Conservation (phyloP, 2,888 invertebrate genomes). For the Muschampia plurimacula region DNA sequence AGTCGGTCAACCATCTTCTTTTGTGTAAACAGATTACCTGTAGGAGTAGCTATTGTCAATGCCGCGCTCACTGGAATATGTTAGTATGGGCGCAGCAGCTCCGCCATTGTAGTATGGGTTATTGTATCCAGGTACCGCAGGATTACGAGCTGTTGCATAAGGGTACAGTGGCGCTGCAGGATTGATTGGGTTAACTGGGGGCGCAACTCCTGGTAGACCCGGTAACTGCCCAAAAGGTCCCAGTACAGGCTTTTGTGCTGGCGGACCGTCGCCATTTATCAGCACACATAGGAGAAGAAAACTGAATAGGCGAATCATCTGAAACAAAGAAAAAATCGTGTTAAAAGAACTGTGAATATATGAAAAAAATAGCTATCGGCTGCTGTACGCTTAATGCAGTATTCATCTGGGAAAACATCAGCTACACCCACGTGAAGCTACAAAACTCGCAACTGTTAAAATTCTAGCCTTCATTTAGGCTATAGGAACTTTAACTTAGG, state of each 20-base stretch:
- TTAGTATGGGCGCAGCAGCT: slow-evolving; percentile 79
- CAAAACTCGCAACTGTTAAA: no score
- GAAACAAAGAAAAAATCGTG: slow-evolving; percentile 40
- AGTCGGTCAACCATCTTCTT: no score
- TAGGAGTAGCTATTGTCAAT: slow-evolving; percentile 87
- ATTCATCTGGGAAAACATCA: no score
- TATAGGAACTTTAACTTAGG: no score
- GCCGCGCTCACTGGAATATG: slow-evolving; percentile 82
- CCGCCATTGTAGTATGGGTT: slow-evolving; percentile 65
- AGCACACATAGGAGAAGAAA: slow-evolving; percentile 43
- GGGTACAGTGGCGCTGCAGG: slow-evolving; percentile 45
- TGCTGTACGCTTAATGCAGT: no score
- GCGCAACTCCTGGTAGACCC: slow-evolving; percentile 10
- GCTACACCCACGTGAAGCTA: no score
- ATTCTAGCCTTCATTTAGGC: no score
- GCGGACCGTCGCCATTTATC: slow-evolving; percentile 28
- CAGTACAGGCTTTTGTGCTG: neutral
- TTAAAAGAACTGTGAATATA: neutral
- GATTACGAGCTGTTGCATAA: slow-evolving; percentile 49
- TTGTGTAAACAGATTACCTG: slow-evolving; percentile 60
- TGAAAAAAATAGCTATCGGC: no score
- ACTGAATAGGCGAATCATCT: slow-evolving; percentile 51
- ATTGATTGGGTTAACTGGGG: slow-evolving; percentile 24
- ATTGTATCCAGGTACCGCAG: slow-evolving; percentile 53
- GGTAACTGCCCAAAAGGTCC: neutral